Evolutionary conservation across 1,140 invertebrate genomes (phyloP).

Genomic region (Lordiphosa collinella): DNA sequence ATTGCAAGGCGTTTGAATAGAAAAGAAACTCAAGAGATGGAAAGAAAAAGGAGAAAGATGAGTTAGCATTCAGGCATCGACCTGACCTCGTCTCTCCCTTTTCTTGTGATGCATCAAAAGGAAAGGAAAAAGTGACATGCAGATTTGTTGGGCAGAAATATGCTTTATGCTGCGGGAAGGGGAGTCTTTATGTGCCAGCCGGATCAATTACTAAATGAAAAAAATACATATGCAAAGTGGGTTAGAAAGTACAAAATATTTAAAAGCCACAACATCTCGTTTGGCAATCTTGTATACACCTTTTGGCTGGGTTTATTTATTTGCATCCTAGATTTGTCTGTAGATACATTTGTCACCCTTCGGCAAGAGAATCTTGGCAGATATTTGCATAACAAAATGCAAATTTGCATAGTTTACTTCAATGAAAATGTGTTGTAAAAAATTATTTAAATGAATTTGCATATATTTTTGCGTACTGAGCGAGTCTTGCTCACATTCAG

Average conservation of each 20-base stretch:
- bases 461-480: constrained; percentile 21
- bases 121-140: constrained; percentile 30
- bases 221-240: neutral
- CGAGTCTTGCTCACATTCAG: neutral
- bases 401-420: constrained; percentile 49
- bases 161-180: constrained; percentile 35
- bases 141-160: constrained; percentile 56
- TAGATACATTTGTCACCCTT: constrained; percentile 19
- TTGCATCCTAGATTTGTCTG: constrained; percentile 4
- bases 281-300: neutral
- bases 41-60: constrained; percentile 11
- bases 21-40: constrained; percentile 25
- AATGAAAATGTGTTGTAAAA: neutral
- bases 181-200: constrained; percentile 11
- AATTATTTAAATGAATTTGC: constrained; percentile 58
- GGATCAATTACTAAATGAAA: constrained; percentile 51
- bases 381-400: constrained; percentile 52
- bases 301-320: constrained; percentile 7
- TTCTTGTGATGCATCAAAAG: constrained; percentile 15
- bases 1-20: constrained; percentile 60
- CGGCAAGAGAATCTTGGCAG: constrained; percentile 31
- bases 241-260: too few species aligned
- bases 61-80: constrained; percentile 23
- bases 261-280: neutral
- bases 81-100: constrained; percentile 10